Evolutionary conservation across 2,888 invertebrate genomes (phyloP).

Genomic region (Ophion slaviceki): DNA sequence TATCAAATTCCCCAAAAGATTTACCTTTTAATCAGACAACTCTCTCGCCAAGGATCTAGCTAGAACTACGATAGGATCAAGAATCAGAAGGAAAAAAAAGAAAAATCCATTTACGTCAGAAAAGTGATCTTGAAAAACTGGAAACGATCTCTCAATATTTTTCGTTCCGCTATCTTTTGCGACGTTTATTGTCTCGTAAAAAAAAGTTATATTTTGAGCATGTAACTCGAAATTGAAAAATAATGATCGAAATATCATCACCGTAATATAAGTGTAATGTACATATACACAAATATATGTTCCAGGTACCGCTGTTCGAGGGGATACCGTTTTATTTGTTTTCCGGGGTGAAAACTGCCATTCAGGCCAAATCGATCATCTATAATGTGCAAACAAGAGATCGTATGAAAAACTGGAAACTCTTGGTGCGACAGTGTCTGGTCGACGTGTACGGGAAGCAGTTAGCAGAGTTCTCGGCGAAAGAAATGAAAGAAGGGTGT

Average conservation of each 20-base stretch:
- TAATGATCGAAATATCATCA: constrained; percentile 3
- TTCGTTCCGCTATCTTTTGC: no score
- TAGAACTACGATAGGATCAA: no score
- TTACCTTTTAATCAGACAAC: no score
- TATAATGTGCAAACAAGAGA: not conserved
- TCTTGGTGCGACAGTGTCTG: constrained; percentile 15
- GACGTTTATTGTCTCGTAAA: no score
- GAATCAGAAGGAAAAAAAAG: not conserved
- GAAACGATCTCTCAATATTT: no score
- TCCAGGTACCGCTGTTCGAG: constrained; percentile 25
- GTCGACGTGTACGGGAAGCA: constrained; percentile 15
- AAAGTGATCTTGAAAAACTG: not conserved
- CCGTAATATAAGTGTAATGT: not conserved
- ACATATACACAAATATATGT: constrained; percentile 14
- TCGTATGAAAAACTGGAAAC: not conserved
- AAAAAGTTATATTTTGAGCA: constrained; percentile 5
- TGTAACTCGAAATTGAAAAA: not conserved
- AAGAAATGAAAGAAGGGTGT: constrained; percentile 8
- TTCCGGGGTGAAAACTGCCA: constrained; percentile 10
- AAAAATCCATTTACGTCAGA: not conserved
- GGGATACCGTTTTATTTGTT: constrained; percentile 25
- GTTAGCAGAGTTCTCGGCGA: constrained; percentile 7
- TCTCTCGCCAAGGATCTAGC: no score
- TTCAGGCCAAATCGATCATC: not conserved
- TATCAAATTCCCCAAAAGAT: no score